These are phyloP conservation scores for Apodemia duryi DNA, from an alignment of 2,888 invertebrate genomes.

Conservation along the genomic window DNA sequence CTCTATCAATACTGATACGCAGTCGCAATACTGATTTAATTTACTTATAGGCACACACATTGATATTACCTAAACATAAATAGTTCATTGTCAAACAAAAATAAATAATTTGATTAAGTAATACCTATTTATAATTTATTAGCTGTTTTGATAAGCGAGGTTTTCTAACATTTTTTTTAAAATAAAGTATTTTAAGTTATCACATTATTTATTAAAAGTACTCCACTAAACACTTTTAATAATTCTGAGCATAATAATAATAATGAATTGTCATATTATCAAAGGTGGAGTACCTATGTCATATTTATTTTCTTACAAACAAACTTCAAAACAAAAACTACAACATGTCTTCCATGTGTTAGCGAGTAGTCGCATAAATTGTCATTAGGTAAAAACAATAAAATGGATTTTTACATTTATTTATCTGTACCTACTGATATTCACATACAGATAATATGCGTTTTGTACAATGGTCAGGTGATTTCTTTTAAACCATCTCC, in stretches of 20 bases:
- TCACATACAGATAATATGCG: neutral
- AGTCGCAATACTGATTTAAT: neutral
- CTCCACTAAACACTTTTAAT: neutral
- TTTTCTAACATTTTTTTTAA: conserved; percentile 3
- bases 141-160: conserved; percentile 14
- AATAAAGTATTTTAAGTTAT: conserved; percentile 8
- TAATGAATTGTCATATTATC: too few relatives aligned
- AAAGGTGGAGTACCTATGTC: neutral
- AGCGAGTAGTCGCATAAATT: too few relatives aligned
- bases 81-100: neutral
- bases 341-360: too few relatives aligned
- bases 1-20: neutral
- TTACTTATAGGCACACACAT: neutral
- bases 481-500: too few relatives aligned
- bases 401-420: too few relatives aligned
- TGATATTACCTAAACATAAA: neutral
- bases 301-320: neutral
- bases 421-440: neutral
- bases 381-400: too few relatives aligned
- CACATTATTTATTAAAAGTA: conserved; percentile 8
- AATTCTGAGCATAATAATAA: too few relatives aligned
- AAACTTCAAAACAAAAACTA: too few relatives aligned
- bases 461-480: neutral
- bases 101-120: conserved; percentile 12
- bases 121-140: conserved; percentile 5